phyloP scores from a whole-genome alignment of 2,888 invertebrate genomes.

The Xestia rhomboidea region DNA sequence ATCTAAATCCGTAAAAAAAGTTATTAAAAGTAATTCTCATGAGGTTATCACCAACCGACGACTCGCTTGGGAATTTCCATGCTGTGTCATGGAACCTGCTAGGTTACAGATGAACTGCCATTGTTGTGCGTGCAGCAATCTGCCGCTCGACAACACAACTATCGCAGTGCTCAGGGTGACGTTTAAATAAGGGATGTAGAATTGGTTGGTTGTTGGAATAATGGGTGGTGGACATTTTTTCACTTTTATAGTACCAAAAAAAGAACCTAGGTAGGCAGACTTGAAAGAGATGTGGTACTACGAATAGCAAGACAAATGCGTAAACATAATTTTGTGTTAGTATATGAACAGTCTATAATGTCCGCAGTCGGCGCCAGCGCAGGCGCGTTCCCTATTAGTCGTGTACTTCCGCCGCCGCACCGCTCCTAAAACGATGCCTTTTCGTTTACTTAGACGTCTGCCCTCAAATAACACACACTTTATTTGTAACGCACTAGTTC shows the following conservation, averaged over 20 bases:
- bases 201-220: too few relatives aligned
- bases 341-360: neutral
- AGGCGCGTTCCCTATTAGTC: slow-evolving; percentile 76
- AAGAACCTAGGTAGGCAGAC: too few relatives aligned
- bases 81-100: too few relatives aligned
- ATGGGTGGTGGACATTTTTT: too few relatives aligned
- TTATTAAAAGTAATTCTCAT: neutral
- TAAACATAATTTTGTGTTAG: neutral
- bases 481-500: slow-evolving; percentile 54
- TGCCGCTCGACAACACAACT: neutral
- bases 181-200: neutral
- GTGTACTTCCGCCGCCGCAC: slow-evolving; percentile 73
- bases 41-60: neutral
- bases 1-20: slow-evolving; percentile 19
- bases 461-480: slow-evolving; percentile 63
- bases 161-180: neutral
- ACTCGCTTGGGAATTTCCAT: neutral
- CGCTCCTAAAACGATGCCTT: slow-evolving; percentile 74
- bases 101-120: neutral
- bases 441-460: slow-evolving; percentile 64
- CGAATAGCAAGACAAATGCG: neutral
- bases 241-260: too few relatives aligned
- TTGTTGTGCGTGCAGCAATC: neutral
- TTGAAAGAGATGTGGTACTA: neutral
- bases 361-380: slow-evolving; percentile 64